These are phyloP conservation scores for Ptilonorhynchus violaceus DNA, from an alignment of 2,113 vertebrate genomes.

Conservation along the genomic window DNA sequence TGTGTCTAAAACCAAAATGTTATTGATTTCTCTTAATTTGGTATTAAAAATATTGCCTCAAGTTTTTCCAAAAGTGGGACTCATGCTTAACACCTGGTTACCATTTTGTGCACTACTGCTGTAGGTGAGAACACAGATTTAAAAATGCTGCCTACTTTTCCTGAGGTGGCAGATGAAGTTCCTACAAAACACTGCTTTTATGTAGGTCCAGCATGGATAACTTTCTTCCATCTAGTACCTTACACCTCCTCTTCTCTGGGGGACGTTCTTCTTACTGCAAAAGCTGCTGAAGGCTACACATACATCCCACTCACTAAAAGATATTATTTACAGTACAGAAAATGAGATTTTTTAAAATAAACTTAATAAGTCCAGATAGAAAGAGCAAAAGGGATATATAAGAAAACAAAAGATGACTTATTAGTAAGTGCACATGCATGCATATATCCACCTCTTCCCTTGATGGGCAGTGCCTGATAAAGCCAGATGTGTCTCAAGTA, in stretches of 20 bases:
- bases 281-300: background rate
- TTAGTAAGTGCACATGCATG: background rate
- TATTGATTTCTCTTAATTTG: background rate
- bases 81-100: accelerated
- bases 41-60: background rate
- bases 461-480: background rate
- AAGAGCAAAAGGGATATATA: background rate
- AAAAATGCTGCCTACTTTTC: background rate
- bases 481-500: background rate
- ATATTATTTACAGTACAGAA: background rate
- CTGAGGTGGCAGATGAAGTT: background rate
- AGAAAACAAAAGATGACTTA: background rate
- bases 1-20: background rate
- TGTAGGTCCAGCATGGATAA: background rate
- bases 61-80: background rate
- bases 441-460: background rate
- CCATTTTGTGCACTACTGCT: background rate
- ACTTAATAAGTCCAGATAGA: background rate
- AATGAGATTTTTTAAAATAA: background rate
- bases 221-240: background rate
- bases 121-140: background rate
- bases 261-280: background rate
- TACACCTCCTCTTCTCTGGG: background rate
- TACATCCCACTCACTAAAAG: background rate
- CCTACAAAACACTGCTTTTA: background rate